Percentiles rank a stretch among this genome's conserved stretches.
phyloP scores from a whole-genome alignment of 2,113 vertebrate genomes.

The Mionectes macconnelli region DNA sequence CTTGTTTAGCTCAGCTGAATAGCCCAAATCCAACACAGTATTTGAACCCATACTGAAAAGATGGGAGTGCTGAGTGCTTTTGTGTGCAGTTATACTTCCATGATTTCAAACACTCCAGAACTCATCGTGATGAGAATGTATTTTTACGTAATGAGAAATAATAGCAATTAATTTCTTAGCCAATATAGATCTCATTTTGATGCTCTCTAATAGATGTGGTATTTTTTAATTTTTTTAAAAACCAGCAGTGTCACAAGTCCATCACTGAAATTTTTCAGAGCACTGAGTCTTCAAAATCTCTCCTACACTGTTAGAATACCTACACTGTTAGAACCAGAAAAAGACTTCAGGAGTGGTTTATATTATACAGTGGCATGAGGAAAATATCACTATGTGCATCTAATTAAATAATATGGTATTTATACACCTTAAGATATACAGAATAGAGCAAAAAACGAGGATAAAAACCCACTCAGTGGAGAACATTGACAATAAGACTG shows the following conservation, averaged over 20 bases:
- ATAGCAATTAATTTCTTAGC: neutral
- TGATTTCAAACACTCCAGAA: neutral
- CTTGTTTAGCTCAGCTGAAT: neutral
- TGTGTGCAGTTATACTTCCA: neutral
- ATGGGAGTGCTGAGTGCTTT: neutral
- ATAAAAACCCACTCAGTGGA: neutral
- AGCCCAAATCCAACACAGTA: neutral
- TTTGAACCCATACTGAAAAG: neutral
- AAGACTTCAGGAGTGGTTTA: neutral
- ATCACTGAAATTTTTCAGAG: neutral
- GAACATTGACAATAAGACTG: neutral
- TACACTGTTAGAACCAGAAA: no score
- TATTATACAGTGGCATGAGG: neutral
- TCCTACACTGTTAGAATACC: neutral
- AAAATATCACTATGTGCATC: neutral
- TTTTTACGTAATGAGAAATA: neutral
- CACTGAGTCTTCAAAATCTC: neutral
- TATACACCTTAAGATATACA: neutral
- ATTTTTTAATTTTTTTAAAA: neutral
- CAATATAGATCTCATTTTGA: neutral
- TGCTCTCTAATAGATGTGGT: neutral
- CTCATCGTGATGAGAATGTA: fast-evolving
- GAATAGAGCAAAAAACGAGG: neutral
- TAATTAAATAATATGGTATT: neutral
- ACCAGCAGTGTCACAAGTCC: neutral